Percentiles rank a stretch among this genome's conserved stretches.
phyloP scores from a whole-genome alignment of 2,888 invertebrate genomes.

The Trissoscelio sp. region DNA sequence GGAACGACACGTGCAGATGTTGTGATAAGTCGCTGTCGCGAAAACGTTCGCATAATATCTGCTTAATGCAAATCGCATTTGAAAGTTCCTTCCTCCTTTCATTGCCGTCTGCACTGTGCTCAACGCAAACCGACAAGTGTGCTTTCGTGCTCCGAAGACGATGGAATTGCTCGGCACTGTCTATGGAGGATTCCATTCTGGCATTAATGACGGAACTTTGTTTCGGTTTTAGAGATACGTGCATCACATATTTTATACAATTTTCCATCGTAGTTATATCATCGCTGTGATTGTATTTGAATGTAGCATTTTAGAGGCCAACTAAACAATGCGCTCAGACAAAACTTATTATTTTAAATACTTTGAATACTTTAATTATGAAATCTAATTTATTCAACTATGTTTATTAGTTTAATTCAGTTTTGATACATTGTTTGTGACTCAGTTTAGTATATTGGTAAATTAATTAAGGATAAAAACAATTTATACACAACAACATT shows the following conservation, averaged over 20 bases:
- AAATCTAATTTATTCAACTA: neutral
- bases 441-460: too few species aligned
- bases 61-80: slow-evolving; percentile 81
- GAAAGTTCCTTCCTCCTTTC: slow-evolving; percentile 73
- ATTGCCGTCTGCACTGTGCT: slow-evolving; percentile 37
- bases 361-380: neutral
- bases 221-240: slow-evolving; percentile 63
- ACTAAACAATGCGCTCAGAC: slow-evolving; percentile 10
- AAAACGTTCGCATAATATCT: slow-evolving; percentile 71
- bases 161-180: slow-evolving; percentile 44
- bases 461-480: too few species aligned
- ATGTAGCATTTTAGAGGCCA: slow-evolving; percentile 4
- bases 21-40: slow-evolving; percentile 68
- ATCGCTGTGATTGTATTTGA: slow-evolving; percentile 26
- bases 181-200: slow-evolving; percentile 60
- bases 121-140: slow-evolving; percentile 67
- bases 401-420: neutral
- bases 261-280: slow-evolving; percentile 54
- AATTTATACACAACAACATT: too few species aligned
- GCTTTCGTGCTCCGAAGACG: slow-evolving; percentile 67
- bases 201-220: slow-evolving; percentile 73
- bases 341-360: neutral
- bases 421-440: neutral
- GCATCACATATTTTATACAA: slow-evolving; percentile 58
- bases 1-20: slow-evolving; percentile 54